These are phyloP conservation scores for Leptogaster cylindrica DNA, from an alignment of 2,888 invertebrate species.

Conservation along the genomic window DNA sequence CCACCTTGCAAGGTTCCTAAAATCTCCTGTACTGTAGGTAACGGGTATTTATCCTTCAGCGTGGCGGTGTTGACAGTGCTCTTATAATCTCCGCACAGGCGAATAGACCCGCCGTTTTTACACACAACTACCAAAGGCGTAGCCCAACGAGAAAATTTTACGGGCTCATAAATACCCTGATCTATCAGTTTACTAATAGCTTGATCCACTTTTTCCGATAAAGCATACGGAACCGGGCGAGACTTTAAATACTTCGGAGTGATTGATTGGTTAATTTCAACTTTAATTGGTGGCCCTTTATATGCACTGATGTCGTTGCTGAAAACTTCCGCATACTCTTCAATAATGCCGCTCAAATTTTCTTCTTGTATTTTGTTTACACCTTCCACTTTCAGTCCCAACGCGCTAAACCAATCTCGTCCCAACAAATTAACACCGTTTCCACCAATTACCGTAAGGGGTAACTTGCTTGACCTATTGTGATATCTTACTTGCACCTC, in stretches of 20 bases:
- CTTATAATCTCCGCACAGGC: not conserved
- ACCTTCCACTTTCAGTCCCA: constrained; percentile 44
- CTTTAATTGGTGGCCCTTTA: constrained; percentile 35
- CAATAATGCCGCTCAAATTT: constrained; percentile 20
- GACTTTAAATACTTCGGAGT: constrained; percentile 14
- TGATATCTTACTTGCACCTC: constrained; percentile 40
- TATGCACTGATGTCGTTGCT: constrained; percentile 34
- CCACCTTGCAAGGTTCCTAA: constrained; percentile 50
- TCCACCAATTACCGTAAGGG: constrained; percentile 42
- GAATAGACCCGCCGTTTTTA: not conserved
- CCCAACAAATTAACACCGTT: constrained; percentile 41
- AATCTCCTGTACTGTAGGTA: not conserved
- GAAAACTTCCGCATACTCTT: constrained; percentile 40
- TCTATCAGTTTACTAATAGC: constrained; percentile 48
- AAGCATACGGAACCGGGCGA: constrained; percentile 45
- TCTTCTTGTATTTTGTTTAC: constrained; percentile 22
- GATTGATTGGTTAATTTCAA: constrained; percentile 16
- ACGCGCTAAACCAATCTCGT: constrained; percentile 43
- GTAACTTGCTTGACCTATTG: constrained; percentile 21
- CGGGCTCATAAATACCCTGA: constrained; percentile 49
- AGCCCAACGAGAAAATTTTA: constrained; percentile 43
- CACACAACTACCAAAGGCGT: constrained; percentile 43
- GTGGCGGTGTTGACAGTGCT: not conserved
- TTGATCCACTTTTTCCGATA: constrained; percentile 44
- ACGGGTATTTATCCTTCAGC: not conserved